Base-by-base conservation (phyloP, 1,140 invertebrate species). In the Polypedilum vanderplanki region DNA sequence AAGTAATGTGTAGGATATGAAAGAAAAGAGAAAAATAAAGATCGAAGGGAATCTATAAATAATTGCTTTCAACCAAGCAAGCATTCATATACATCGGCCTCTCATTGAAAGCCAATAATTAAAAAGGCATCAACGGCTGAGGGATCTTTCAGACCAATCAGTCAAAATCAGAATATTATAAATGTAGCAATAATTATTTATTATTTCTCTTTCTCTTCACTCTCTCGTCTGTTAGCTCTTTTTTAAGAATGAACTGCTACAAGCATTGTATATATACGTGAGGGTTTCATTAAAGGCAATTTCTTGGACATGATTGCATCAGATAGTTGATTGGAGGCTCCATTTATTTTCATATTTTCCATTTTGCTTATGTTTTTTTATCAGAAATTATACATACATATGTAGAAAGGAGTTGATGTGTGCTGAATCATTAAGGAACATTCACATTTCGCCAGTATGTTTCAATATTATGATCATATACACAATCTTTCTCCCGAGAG, bases 81-180 rank as follows among this genome's bases (percentile, higher is more conserved):
- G n/a, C n/a, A n/a, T n/a, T n/a, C 1, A n/a, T 12, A 70, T 33
- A 33, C 24, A 33, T 33, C 24, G 24, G 65, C 1, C n/a, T 4
- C 3, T 1, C 65, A 70, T 70, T 70, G 65, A 70, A 70, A 70
- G 65, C 17, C 20, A 70, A 70, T 70, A 70, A 70, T 70, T 70
- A 70, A 70, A 70, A 70, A 70, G 65, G 20, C 65, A 70, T 70
- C 65, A 70, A 22, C 65, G 65, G 20, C 65, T 22, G 10, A 57
- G 46, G n/a, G 46, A 18, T 18, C 8, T 22, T 22, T 70, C 65
- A 70, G 65, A 70, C 65, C 65, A 70, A 70, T 70, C 65, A 70
- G 65, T 70, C 65, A 70, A 70, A 70, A 70, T 70, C 65, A 70
- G 65, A 70, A 70, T 70, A 70, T 70, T 70, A 70, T 70, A 70